Base-by-base conservation (phyloP, 2,113 vertebrate species). In the Phylloscopus trochilus region DNA sequence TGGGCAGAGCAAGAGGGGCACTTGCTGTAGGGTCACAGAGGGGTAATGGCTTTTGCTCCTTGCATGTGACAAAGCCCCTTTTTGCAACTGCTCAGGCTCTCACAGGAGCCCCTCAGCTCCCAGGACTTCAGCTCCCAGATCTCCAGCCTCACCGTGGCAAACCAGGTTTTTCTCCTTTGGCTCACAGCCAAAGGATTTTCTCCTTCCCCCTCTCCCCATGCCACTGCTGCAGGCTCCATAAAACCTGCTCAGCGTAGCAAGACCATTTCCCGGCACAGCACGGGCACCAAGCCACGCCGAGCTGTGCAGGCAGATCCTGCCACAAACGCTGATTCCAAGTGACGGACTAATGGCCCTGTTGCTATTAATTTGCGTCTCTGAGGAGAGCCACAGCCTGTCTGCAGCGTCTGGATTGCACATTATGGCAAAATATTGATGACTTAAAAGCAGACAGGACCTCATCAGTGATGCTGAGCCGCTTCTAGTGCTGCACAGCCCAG, bases 331-430 rank as follows among this genome's bases (percentile, higher is more conserved):
- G 95, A 97, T 96, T 96, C 94, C 93, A 93, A 97, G 94, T 95
- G 97, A 96, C 35, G 47, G 95, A 86, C 95, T 97, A 97, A 97
- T 96, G 95, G 96, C 90, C 96, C 96, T 93, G 92, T 93, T 96
- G 95, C 96, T 97, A 96, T 97, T 96, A 96, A 96, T 96, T 94
- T 97, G 90, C 3, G 59, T 97, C 96, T 97, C 96, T 0, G 44
- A 96, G 92, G 93, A 96, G 89, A 95, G 94, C 89, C 93, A 51
- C 93, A 96, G 92, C 90, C 94, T 89, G 94, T 94, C 95, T 96
- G 85, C 85, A 94, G 93, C 9, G 44, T 96, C 95, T 97, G 96
- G 96, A 96, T 93, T 92, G 94, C 93, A 95, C 90, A 96, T 96
- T 97, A 97, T 2, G 2, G 94, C 92, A 95, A 96, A 93, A 96